Base-by-base conservation (phyloP, 2,113 vertebrate species). In the Cavia porcellus region DNA sequence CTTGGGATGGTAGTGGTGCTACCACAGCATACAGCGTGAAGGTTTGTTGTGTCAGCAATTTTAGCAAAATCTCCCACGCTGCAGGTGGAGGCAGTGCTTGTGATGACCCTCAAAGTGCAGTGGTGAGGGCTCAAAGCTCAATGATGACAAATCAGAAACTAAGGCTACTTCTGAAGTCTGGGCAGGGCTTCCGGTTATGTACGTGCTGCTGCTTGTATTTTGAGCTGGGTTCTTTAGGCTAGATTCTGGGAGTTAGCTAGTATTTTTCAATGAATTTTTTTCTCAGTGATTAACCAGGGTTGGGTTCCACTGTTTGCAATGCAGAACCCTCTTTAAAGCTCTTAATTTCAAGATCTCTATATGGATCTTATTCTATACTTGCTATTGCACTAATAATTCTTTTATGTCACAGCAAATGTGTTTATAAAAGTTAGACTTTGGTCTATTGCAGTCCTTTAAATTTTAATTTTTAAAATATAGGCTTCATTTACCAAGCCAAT, bases 151-250 rank as follows among this genome's bases (percentile, higher is more conserved):
- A 11, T 45, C 38, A 74, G 87, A 1, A 5, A 35, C 35, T 66
- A 82, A 61, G 11, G 11, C n/a, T 82, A 11, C 82, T 91, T 42
- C 42, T 50, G 25, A 64, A 66, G 30, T 7, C 66, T 96, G 17
- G 25, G 35, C 10, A 38, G 59, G 47, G 30, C 13, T 61, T 94
- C 90, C 86, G 84, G 8, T 45, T 92, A 50, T 25, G 80, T 22
- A 2, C 80, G 28, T 75, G 30, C 88, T 96, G 95, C 32, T 94
- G 38, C 38, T 91, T 55, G 30, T 59, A 85, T 95, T 96, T 84
- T 92, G n/a, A 94, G 32, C n/a, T 87, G 62, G 19, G 24, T 87
- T 95, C 50, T 84, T 61, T 6, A 89, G 20, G 1, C 7, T 64
- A 12, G 77, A 81, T 68, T 74, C 59, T 94, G 20, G 80, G 38